Base-by-base conservation (phyloP, 2,888 invertebrate genomes). In the Tyria jacobaeae region DNA sequence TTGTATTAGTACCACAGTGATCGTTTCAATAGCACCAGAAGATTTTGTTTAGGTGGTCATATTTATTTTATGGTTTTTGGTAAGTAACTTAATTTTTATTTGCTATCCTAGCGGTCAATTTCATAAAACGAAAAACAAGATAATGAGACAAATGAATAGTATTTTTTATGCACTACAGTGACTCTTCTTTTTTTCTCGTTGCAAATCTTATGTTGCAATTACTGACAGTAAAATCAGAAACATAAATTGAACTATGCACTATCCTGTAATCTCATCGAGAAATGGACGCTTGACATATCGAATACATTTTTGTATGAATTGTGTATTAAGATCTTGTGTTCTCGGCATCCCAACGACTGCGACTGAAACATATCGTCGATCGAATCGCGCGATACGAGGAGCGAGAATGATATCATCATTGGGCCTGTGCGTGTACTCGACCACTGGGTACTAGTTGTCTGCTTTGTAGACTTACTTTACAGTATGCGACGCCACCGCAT, bases 231-330 rank as follows among this genome's bases (percentile, higher is more conserved):
- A 31, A 31, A 44, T 44, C 41, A 44, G 57, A 65, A 57, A 48
- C 31, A 57, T 70, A 63, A 62, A 76, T 76, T 60, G 54, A 69
- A 72, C 62, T 66, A 66, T 72, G 70, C 75, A 64, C 75, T 75
- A 81, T 80, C 81, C 63, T 63, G 76, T 75, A 62, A 70, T 80
- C 66, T 83, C 84, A 89, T 89, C 89, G 81, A 76, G 39, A 63
- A 75, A 83, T 82, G 85, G 89, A 89, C 88, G 78, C 71, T 80
- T 87, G 89, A 87, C 89, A 86, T 83, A 83, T 88, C 78, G 81
- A 82, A 85, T 83, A 82, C 73, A 79, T 82, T 87, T 86, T 87
- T 83, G 81, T 83, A 83, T 81, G 80, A 83, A 75, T 75, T 73
- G 74, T 81, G 79, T 79, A 84, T 87, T 87, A 85, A 84, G 85